Conservation (phyloP, 2,888 invertebrate genomes). For the Ctena decussata region DNA sequence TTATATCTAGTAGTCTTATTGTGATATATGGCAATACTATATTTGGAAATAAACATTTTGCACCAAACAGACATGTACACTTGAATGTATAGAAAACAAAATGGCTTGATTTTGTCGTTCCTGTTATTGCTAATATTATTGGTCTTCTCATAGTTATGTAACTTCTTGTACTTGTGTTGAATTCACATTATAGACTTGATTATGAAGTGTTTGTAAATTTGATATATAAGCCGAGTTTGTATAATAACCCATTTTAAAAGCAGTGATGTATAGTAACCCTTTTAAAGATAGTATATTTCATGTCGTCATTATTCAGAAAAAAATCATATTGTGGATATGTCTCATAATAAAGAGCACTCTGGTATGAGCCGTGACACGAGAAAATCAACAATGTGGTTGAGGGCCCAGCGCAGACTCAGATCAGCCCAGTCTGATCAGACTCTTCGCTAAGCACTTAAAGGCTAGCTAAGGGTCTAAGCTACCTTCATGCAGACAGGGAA, state of each 20-base stretch:
- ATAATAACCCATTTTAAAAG: background rate
- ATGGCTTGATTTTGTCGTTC: constrained; percentile 8
- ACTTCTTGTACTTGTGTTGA: background rate
- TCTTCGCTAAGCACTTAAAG: too few species aligned
- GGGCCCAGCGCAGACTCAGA: too few species aligned
- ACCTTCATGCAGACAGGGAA: too few species aligned
- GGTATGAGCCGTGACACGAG: background rate
- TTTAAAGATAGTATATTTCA: background rate
- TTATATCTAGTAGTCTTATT: background rate
- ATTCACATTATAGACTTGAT: background rate
- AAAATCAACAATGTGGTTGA: too few species aligned
- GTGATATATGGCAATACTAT: background rate
- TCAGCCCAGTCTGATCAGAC: too few species aligned
- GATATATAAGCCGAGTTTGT: background rate
- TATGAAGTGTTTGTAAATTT: background rate
- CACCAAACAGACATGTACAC: background rate
- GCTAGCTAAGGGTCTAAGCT: too few species aligned
- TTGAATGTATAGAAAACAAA: background rate
- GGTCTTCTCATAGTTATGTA: background rate
- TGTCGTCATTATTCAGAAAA: background rate
- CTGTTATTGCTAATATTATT: background rate
- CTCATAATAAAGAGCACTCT: background rate
- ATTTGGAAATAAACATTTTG: background rate
- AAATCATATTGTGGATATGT: background rate
- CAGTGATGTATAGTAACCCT: background rate